These are phyloP conservation scores for Rhopilema esculentum DNA, from an alignment of 30 jellyfish, hydroid and myxozoan species.

Conservation along the genomic window DNA sequence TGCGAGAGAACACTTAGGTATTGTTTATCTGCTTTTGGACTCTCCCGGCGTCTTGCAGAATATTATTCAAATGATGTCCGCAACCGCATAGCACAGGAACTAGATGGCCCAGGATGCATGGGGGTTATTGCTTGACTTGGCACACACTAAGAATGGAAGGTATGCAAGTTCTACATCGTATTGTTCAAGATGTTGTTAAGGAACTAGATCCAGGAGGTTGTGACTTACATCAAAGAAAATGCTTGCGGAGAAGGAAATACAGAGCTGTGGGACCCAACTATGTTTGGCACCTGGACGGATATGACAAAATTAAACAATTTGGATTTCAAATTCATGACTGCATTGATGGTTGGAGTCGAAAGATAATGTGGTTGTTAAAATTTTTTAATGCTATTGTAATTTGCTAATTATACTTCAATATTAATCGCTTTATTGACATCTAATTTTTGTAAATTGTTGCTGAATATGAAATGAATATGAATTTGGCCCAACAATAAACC, in stretches of 20 bases:
- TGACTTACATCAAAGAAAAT: conserved; percentile 5
- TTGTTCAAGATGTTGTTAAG: conserved; percentile 26
- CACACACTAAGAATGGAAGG: conserved; percentile 58
- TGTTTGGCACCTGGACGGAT: conserved; percentile 47
- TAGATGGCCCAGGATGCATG: conserved; percentile 42
- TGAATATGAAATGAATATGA: no score
- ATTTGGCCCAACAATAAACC: conserved; percentile 53
- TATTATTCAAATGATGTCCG: not conserved
- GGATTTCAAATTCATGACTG: conserved; percentile 59
- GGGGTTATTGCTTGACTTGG: conserved; percentile 61
- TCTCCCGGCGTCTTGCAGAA: not conserved
- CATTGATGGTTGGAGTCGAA: conserved; percentile 57
- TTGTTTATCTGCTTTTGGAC: not conserved
- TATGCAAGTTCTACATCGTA: conserved; percentile 26
- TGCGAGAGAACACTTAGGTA: not conserved
- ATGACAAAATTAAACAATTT: conserved; percentile 55
- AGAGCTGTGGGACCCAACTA: conserved; percentile 42
- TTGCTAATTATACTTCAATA: no score
- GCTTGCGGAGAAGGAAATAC: conserved; percentile 12
- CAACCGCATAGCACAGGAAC: conserved; percentile 15
- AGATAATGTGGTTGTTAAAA: conserved; percentile 51
- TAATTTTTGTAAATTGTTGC: no score
- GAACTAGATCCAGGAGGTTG: conserved; percentile 66
- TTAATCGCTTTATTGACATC: no score
- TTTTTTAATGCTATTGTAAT: no score